These are phyloP conservation scores for Cephalopholis sonnerati DNA, from an alignment of 2,113 vertebrate species.

Conservation along the genomic window DNA sequence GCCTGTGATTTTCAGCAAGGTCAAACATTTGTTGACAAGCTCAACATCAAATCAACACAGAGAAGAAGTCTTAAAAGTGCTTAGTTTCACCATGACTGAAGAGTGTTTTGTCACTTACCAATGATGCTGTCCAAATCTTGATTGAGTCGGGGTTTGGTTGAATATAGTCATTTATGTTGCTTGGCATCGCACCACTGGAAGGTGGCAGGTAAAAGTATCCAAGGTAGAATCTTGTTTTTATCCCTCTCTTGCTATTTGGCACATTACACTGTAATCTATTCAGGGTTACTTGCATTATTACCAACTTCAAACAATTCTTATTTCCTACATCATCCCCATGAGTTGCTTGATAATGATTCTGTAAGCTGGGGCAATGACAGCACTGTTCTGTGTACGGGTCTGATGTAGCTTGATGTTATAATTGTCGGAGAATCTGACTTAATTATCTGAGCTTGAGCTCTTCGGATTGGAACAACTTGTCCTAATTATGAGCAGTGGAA, in stretches of 20 bases:
- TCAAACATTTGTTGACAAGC: background rate
- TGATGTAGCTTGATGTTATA: slow-evolving; percentile 14
- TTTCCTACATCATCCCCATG: background rate
- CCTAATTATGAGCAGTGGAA: slow-evolving; percentile 87
- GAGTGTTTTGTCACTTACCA: background rate
- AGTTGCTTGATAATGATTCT: background rate
- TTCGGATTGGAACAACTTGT: slow-evolving; percentile 80
- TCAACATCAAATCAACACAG: background rate
- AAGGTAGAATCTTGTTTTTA: background rate
- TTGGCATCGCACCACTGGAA: background rate
- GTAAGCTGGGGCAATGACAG: no score
- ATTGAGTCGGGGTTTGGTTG: background rate
- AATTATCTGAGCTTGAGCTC: slow-evolving; percentile 54
- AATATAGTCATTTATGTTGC: background rate
- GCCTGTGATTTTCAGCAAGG: background rate
- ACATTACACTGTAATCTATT: background rate
- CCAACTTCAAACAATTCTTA: background rate
- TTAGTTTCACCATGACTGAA: background rate
- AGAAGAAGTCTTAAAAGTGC: background rate
- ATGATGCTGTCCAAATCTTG: background rate
- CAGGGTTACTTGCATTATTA: background rate
- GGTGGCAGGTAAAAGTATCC: background rate
- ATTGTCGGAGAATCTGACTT: slow-evolving; percentile 52
- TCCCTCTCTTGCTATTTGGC: background rate
- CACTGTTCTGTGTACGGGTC: background rate